phyloP scores from a whole-genome alignment of 1,140 invertebrate species.

The Drosophila bocki region DNA sequence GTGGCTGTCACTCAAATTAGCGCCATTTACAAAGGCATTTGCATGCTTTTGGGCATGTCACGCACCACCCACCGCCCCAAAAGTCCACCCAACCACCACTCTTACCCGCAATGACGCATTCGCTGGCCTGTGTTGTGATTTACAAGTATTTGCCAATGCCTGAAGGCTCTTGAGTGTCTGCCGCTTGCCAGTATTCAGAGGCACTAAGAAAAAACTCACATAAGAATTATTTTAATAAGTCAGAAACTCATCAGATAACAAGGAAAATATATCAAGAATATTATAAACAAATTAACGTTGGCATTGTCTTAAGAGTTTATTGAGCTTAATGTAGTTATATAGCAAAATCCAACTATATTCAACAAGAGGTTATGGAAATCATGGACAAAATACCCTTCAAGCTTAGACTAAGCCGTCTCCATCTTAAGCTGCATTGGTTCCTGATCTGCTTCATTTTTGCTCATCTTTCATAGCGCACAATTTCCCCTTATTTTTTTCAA shows the following conservation, averaged over 20 bases:
- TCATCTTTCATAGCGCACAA: neutral
- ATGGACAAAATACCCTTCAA: neutral
- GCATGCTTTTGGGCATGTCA: conserved; percentile 59
- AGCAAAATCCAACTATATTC: too few species aligned
- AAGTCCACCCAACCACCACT: neutral
- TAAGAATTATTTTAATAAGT: too few species aligned
- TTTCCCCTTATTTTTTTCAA: neutral
- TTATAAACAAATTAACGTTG: too few species aligned
- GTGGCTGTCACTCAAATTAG: conserved; percentile 70
- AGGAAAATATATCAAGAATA: too few species aligned
- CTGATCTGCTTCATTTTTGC: neutral
- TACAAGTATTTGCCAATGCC: conserved; percentile 71
- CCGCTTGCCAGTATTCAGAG: conserved; percentile 10
- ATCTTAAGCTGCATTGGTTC: neutral
- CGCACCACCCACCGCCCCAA: conserved; percentile 19
- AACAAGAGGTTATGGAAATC: neutral
- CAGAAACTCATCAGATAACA: too few species aligned
- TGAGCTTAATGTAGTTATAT: too few species aligned
- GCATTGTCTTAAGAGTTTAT: too few species aligned
- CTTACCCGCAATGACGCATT: conserved; percentile 39
- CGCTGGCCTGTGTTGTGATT: conserved; percentile 62
- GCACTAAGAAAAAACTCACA: conserved; percentile 7
- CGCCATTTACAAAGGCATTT: conserved; percentile 67
- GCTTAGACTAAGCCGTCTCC: neutral
- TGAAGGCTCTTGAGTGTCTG: conserved; percentile 50